phyloP scores from a whole-genome alignment of 2,797 vertebrate species.

The Bucorvus abyssinicus region DNA sequence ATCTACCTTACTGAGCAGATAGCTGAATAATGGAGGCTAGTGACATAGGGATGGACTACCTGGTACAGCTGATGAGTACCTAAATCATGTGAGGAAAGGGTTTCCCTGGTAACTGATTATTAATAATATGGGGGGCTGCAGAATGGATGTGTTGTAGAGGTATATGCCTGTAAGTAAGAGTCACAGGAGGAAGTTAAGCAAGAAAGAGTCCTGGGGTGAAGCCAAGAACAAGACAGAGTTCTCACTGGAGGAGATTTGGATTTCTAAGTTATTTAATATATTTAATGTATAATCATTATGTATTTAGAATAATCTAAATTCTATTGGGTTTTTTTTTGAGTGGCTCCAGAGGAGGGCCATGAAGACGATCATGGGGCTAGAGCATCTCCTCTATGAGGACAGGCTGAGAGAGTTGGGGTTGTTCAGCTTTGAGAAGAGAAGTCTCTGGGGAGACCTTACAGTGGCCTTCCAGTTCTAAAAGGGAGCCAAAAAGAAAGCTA shows the following conservation, averaged over 20 bases:
- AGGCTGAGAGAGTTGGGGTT: not conserved
- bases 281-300: not conserved
- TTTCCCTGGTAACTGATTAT: not conserved
- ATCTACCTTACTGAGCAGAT: not conserved
- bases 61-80: not conserved
- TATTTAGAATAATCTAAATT: not conserved
- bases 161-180: not conserved
- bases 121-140: accelerated
- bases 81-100: accelerated
- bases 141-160: not conserved
- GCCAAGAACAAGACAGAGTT: not conserved
- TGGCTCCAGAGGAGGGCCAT: too few species aligned
- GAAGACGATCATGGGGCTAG: not conserved
- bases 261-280: not conserved
- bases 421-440: not conserved
- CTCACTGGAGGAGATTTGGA: not conserved
- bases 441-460: not conserved
- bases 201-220: not conserved
- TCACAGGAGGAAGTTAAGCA: not conserved
- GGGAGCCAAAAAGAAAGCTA: not conserved
- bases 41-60: not conserved
- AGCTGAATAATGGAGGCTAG: not conserved
- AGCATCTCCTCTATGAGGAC: not conserved
- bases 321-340: not conserved
- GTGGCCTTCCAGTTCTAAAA: not conserved